Evolutionary conservation across 2,797 vertebrate genomes (phyloP).

Genomic region (Melopsittacus undulatus): DNA sequence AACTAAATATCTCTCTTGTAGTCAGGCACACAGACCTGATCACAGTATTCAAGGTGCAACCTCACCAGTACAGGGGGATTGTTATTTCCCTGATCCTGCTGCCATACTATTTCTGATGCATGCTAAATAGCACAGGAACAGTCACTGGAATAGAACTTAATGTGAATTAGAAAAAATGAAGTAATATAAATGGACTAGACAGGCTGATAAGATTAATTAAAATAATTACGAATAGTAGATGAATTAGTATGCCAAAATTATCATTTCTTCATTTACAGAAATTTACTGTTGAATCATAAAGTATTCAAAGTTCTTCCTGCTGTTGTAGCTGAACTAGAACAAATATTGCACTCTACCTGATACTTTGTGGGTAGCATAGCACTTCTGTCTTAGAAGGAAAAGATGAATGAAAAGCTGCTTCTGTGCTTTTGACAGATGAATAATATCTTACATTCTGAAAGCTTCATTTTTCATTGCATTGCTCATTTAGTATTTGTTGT

Average conservation of each 20-base stretch:
- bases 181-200: neutral
- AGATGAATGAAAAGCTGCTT: neutral
- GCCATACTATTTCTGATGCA: neutral
- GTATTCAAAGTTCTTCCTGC: neutral
- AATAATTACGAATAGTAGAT: neutral
- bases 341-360: neutral
- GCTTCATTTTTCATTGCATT: conserved; percentile 2
- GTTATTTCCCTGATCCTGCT: neutral
- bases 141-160: neutral
- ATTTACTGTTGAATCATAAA: neutral
- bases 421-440: neutral
- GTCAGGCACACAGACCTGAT: neutral
- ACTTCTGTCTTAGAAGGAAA: neutral
- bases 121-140: neutral
- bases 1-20: neutral
- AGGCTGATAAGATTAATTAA: neutral
- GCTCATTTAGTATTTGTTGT: neutral
- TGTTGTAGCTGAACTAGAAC: neutral
- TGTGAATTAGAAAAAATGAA: neutral
- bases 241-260: neutral
- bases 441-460: neutral
- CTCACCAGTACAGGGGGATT: neutral
- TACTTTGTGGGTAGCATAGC: neutral
- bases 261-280: neutral
- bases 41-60: neutral